Conservation (phyloP, 37 sponge, comb jelly and placozoan genomes). For the Beroe forskalii region DNA sequence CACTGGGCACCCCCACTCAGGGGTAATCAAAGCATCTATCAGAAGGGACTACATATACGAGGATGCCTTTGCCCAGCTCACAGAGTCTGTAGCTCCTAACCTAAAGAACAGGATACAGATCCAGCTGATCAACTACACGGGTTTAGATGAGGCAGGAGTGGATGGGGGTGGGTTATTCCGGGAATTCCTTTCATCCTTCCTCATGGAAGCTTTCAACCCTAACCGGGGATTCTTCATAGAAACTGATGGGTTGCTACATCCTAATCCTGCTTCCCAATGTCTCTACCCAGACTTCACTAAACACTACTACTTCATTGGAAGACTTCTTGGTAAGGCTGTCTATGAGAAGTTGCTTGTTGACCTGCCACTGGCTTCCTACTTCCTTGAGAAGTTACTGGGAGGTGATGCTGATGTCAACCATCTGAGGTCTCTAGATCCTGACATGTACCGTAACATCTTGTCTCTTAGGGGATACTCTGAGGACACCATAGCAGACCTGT, state of each 20-base stretch:
- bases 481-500: slow-evolving; percentile 50
- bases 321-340: slow-evolving; percentile 83
- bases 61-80: slow-evolving; percentile 84
- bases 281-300: slow-evolving; percentile 70
- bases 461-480: slow-evolving; percentile 5
- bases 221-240: slow-evolving; percentile 63
- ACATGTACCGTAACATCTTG: slow-evolving; percentile 73
- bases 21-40: slow-evolving; percentile 64
- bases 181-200: slow-evolving; percentile 27
- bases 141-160: slow-evolving; percentile 67
- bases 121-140: slow-evolving; percentile 63
- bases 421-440: slow-evolving; percentile 87
- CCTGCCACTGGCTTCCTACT: slow-evolving; percentile 87
- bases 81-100: slow-evolving; percentile 69
- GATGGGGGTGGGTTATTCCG: slow-evolving; percentile 68
- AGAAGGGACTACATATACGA: slow-evolving; percentile 82
- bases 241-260: slow-evolving; percentile 50
- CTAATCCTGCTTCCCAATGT: slow-evolving; percentile 19
- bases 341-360: slow-evolving; percentile 85
- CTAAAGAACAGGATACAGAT: slow-evolving; percentile 59
- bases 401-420: slow-evolving; percentile 75
- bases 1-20: neutral
- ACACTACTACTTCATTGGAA: slow-evolving; percentile 88
- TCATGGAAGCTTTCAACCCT: slow-evolving; percentile 61
- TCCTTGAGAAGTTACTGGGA: slow-evolving; percentile 77